These are phyloP conservation scores for Tribolium madens DNA, from an alignment of 1,140 invertebrate species.

Conservation along the genomic window DNA sequence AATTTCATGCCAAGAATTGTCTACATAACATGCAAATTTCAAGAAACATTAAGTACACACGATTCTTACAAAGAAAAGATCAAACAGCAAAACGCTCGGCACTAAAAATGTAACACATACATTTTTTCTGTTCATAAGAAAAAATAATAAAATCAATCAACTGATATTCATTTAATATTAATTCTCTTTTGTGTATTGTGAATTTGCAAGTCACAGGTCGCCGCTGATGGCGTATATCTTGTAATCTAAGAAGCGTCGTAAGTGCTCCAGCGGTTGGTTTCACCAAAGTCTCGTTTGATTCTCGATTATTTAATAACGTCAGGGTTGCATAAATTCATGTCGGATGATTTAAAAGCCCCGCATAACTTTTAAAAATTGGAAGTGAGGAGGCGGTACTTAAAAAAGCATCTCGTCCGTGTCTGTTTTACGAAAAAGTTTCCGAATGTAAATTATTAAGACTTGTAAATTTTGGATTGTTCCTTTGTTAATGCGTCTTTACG, in stretches of 20 bases:
- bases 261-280: not conserved
- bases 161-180: too few species aligned
- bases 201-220: too few species aligned
- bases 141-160: too few species aligned
- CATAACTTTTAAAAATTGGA: not conserved
- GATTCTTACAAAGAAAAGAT: too few species aligned
- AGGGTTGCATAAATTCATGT: not conserved
- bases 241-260: not conserved
- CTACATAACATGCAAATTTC: not conserved
- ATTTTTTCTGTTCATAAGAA: too few species aligned
- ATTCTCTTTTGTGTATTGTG: too few species aligned
- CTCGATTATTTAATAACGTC: not conserved
- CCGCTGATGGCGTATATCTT: not conserved
- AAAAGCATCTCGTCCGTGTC: not conserved
- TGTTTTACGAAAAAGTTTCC: slow-evolving; percentile 28
- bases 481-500: slow-evolving; percentile 46
- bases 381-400: not conserved
- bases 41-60: not conserved
- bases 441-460: slow-evolving; percentile 48
- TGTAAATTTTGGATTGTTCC: slow-evolving; percentile 45
- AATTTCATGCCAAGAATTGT: too few species aligned
- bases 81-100: not conserved
- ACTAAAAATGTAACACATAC: too few species aligned
- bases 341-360: not conserved
- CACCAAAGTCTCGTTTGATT: not conserved